Evolutionary conservation across 2,113 vertebrate species (phyloP).

Genomic region (Protobothrops mucrosquamatus): DNA sequence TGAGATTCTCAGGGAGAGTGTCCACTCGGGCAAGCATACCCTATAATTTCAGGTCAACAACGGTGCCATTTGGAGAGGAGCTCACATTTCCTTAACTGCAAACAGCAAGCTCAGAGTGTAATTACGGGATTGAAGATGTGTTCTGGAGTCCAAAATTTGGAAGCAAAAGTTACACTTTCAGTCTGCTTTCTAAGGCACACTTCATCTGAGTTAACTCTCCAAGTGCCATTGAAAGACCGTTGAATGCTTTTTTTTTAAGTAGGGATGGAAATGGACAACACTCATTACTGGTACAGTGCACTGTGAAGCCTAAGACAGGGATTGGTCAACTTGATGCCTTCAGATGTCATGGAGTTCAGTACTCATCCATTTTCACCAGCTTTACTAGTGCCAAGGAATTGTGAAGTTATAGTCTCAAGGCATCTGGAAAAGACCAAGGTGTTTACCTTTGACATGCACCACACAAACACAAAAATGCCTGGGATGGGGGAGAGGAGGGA

Average conservation of each 20-base stretch:
- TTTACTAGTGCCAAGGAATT: not conserved
- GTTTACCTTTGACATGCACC: not conserved
- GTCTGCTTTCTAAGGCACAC: constrained; percentile 57
- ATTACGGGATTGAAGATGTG: constrained; percentile 69
- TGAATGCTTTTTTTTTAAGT: not conserved
- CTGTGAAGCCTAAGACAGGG: not conserved
- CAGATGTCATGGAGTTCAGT: not conserved
- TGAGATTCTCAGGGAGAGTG: not conserved
- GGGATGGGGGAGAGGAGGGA: not conserved
- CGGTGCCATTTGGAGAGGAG: constrained; percentile 67
- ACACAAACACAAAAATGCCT: not conserved
- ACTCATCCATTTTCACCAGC: not conserved
- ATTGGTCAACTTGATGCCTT: not conserved
- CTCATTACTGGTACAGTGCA: not conserved
- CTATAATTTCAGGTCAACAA: constrained; percentile 68
- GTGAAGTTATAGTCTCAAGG: not conserved
- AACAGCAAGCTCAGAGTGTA: constrained; percentile 69
- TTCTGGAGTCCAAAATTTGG: constrained; percentile 67
- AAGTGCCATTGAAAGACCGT: not conserved
- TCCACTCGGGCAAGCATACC: constrained; percentile 51
- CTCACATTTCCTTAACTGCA: constrained; percentile 72
- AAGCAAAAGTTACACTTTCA: constrained; percentile 67
- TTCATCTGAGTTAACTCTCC: constrained; percentile 48
- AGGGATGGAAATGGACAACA: not conserved
- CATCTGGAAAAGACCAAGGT: not conserved